Base-by-base conservation (phyloP, 2,113 vertebrate species). In the Furnarius figulus region DNA sequence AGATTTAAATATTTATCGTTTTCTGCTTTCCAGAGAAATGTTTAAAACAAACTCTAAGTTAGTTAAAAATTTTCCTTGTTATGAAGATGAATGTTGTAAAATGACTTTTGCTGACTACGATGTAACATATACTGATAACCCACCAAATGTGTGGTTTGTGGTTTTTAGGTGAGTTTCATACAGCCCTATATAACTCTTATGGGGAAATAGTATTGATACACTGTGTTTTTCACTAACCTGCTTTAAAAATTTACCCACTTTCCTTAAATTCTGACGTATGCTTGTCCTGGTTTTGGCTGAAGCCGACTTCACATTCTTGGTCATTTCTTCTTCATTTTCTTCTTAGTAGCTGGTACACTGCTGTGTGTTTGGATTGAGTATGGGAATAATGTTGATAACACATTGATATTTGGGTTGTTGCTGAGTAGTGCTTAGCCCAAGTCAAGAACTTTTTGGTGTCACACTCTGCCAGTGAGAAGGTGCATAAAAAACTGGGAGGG, bases 91-190 rank as follows among this genome's bases (percentile, higher is more conserved):
- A 79, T 96, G 93, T 78, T 98, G 98, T 76, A 98, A 98, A 92
- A 92, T 98, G 35, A 80, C 95, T 62, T 99, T 98, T 19, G 44
- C 88, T 35, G 99, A 99, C 92, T 99, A 99, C 90, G 79, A 92
- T 4, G 98, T 99, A 39, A 96, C 95, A 2, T 97, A 99, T 58
- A 71, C 83, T 66, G 98, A 98, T 49, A 97, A 98, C 37, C 91
- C 97, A 82, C 89, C 97, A 71, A 98, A 98, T 92, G 94, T 90
- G 44, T 99, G 99, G 99, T 97, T 98, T 92, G 95, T 99, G 87
- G 80, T 99, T 70, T 99, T 99, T 89, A 99, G 99, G 99, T 99
- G 82, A 97, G 87, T 79, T 80, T 86, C n/a, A 42, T 35, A 50
- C 30, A 52, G 30, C 33, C 46, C 35, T 80, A 1, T 79, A 10